Evolutionary conservation across 2,113 vertebrate species (phyloP).

Genomic region (Podarcis raffonei): DNA sequence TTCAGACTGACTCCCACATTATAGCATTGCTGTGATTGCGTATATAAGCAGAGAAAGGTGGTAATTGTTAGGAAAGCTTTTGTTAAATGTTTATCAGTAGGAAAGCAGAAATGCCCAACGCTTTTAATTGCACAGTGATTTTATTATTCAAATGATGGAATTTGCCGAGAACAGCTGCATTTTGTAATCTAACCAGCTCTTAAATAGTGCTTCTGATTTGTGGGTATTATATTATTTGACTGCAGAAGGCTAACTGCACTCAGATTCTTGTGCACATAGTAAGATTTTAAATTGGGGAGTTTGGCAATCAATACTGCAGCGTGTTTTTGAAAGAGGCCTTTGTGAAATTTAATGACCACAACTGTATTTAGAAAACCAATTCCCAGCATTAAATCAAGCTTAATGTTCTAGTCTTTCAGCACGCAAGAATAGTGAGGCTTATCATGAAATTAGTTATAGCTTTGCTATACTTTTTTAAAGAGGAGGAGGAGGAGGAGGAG

Average conservation of each 20-base stretch:
- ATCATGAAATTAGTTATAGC: slow-evolving; percentile 52
- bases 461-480: slow-evolving; percentile 23
- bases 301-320: slow-evolving; percentile 26
- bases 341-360: slow-evolving; percentile 32
- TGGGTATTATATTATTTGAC: slow-evolving; percentile 47
- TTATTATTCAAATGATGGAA: slow-evolving; percentile 64
- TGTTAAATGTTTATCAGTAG: slow-evolving; percentile 58
- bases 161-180: slow-evolving; percentile 66
- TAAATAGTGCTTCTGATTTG: slow-evolving; percentile 58
- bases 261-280: slow-evolving; percentile 49
- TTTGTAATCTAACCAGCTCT: slow-evolving; percentile 57
- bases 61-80: slow-evolving; percentile 51
- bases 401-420: slow-evolving; percentile 47
- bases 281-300: slow-evolving; percentile 50
- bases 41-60: slow-evolving; percentile 48
- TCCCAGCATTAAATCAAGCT: slow-evolving; percentile 55
- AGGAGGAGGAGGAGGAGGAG: background rate
- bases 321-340: slow-evolving; percentile 42
- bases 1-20: background rate
- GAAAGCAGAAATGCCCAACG: slow-evolving; percentile 64
- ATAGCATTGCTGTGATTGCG: slow-evolving; percentile 34
- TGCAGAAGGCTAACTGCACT: slow-evolving; percentile 40
- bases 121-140: slow-evolving; percentile 67
- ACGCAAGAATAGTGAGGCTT: slow-evolving; percentile 46
- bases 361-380: slow-evolving; percentile 52